A percentile compares a stretch with the other conserved stretches of the same genome.
Conservation (phyloP, 2,797 vertebrate genomes). For the Schizopygopsis malacanthus region DNA sequence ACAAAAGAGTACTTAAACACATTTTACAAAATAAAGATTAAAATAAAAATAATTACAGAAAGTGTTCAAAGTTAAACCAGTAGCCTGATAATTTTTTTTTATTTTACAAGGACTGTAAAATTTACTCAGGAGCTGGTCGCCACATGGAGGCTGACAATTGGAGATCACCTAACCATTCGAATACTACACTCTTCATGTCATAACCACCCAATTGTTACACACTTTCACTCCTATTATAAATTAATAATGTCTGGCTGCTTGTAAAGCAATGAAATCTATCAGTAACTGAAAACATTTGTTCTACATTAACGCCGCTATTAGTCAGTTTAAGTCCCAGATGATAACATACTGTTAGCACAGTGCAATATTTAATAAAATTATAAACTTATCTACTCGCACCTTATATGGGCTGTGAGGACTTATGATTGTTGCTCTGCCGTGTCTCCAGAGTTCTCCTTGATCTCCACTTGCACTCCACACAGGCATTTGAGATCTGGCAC, state of each 20-base stretch:
- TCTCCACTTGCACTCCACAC: slow-evolving; percentile 73
- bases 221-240: neutral
- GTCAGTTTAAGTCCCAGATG: neutral
- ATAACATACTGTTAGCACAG: neutral
- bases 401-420: slow-evolving; percentile 69
- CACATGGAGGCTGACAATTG: neutral
- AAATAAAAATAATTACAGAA: neutral
- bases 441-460: slow-evolving; percentile 77
- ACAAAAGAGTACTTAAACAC: neutral
- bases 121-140: neutral
- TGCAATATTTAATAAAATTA: neutral
- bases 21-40: neutral
- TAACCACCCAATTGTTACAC: neutral
- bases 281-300: neutral
- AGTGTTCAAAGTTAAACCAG: neutral
- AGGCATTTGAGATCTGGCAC: neutral
- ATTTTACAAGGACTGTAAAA: no score
- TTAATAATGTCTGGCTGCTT: neutral
- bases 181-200: neutral
- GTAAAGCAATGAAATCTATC: neutral
- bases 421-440: slow-evolving; percentile 72
- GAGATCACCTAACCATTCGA: neutral
- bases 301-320: neutral
- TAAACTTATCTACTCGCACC: slow-evolving; percentile 58
- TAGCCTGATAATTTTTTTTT: neutral